phyloP scores from a whole-genome alignment of 2,113 vertebrate species.

The Melanostigma gelatinosum region DNA sequence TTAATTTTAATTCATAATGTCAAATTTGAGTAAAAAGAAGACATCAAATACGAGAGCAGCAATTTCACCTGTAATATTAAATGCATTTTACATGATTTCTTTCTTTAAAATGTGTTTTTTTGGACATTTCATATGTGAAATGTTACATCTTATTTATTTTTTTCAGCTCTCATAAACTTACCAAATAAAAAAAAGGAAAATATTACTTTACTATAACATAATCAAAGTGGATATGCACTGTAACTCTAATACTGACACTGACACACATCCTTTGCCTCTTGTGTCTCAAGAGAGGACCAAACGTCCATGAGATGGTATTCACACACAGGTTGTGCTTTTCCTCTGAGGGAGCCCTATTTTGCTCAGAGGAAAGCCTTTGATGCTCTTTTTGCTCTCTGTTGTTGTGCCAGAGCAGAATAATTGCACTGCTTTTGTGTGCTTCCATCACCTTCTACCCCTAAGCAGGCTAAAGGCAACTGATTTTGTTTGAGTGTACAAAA shows the following conservation, averaged over 20 bases:
- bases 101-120: not conserved
- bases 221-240: slow-evolving; percentile 38
- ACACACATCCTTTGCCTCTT: slow-evolving; percentile 52
- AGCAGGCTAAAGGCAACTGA: slow-evolving; percentile 85
- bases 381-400: slow-evolving; percentile 85
- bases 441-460: slow-evolving; percentile 84
- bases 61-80: not conserved
- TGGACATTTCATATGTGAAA: not conserved
- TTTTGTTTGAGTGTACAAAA: slow-evolving; percentile 83
- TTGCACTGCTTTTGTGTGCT: slow-evolving; percentile 82
- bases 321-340: slow-evolving; percentile 76
- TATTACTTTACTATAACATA: not conserved
- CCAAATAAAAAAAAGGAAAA: not conserved
- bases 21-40: not conserved
- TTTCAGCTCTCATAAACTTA: not conserved
- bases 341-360: slow-evolving; percentile 78
- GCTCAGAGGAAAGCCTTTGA: slow-evolving; percentile 83
- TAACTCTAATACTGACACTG: slow-evolving; percentile 32
- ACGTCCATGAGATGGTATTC: slow-evolving; percentile 75
- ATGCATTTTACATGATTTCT: not conserved
- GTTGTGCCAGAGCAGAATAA: slow-evolving; percentile 85
- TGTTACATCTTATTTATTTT: not conserved
- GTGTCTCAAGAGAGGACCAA: slow-evolving; percentile 62
- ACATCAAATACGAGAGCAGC: not conserved
- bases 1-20: not conserved